A percentile compares a stretch with the other conserved stretches of the same genome.
These are phyloP conservation scores for Platypus cylindrus DNA, from an alignment of 2,888 invertebrate genomes.

Conservation along the genomic window DNA sequence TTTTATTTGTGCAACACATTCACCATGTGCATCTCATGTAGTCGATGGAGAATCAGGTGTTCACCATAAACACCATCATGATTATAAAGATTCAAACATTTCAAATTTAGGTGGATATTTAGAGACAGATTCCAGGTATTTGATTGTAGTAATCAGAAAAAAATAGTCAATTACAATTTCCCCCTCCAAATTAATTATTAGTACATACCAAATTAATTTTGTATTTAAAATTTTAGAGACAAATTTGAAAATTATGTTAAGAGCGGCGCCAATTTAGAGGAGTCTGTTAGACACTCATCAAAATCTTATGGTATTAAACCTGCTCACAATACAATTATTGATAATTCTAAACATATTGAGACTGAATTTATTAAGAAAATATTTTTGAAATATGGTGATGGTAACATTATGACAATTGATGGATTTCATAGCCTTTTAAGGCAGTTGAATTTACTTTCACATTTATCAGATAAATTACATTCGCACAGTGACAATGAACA, in stretches of 20 bases:
- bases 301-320: too few relatives aligned
- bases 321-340: too few relatives aligned
- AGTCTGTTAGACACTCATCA: too few relatives aligned
- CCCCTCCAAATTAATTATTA: too few relatives aligned
- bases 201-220: too few relatives aligned
- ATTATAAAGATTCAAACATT: constrained; percentile 19
- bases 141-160: too few relatives aligned
- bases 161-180: too few relatives aligned
- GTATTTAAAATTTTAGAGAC: too few relatives aligned
- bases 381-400: constrained; percentile 54
- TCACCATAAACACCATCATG: constrained; percentile 18
- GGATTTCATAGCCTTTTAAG: constrained; percentile 46
- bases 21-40: constrained; percentile 61
- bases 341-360: constrained; percentile 13
- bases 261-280: too few relatives aligned
- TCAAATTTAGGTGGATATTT: constrained; percentile 11
- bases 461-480: constrained; percentile 27
- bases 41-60: constrained; percentile 22
- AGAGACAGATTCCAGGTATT: too few relatives aligned
- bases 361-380: constrained; percentile 51
- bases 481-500: constrained; percentile 3
- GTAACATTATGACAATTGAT: constrained; percentile 48
- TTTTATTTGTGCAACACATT: constrained; percentile 63
- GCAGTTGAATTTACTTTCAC: constrained; percentile 15
- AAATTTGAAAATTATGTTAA: too few relatives aligned